phyloP scores from a whole-genome alignment of 2,888 invertebrate species.

The Dynastes grantii region DNA sequence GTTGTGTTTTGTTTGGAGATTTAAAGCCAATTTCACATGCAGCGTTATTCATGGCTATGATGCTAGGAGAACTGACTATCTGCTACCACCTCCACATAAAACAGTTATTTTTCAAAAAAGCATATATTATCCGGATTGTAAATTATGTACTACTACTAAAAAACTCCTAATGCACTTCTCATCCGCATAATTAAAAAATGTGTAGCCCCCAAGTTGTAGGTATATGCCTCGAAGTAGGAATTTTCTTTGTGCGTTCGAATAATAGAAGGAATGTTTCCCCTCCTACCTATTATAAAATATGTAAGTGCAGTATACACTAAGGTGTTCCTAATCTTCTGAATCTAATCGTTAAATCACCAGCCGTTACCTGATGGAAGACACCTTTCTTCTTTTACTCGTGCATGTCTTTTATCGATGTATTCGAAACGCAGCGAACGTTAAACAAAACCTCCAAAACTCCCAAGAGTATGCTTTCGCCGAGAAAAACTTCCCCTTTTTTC shows the following conservation, averaged over 20 bases:
- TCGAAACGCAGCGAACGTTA: constrained; percentile 34
- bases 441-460: constrained; percentile 37
- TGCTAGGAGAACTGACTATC: no score
- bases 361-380: constrained; percentile 15
- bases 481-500: constrained; percentile 36
- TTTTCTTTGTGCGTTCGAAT: background rate
- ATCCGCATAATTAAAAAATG: constrained; percentile 6
- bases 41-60: no score
- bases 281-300: background rate
- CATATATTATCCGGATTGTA: no score
- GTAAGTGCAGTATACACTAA: background rate
- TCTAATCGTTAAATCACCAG: constrained; percentile 22
- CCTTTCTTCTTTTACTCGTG: background rate
- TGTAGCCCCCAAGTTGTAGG: background rate
- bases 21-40: no score
- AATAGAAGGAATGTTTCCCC: constrained; percentile 7
- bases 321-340: background rate
- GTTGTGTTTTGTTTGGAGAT: no score
- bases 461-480: constrained; percentile 28
- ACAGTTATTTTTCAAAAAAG: no score
- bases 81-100: no score
- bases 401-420: constrained; percentile 8
- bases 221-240: background rate
- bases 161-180: background rate
- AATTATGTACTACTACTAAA: no score